These are phyloP conservation scores for Polydrusus pterygomalis DNA, from an alignment of 2,888 invertebrate species.

Conservation along the genomic window DNA sequence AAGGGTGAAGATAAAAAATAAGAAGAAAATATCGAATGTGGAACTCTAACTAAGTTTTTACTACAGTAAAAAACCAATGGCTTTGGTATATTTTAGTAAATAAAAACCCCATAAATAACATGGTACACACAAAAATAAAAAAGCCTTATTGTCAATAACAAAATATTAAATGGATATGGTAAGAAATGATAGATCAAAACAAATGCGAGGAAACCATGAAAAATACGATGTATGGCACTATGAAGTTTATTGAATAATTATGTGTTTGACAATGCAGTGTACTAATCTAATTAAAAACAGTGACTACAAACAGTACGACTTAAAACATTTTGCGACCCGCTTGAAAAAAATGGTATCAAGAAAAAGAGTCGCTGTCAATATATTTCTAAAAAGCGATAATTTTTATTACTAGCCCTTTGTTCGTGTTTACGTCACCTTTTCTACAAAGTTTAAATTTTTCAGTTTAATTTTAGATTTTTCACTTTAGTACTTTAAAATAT, in stretches of 20 bases:
- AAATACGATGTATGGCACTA: constrained; percentile 72
- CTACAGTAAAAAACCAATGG: no score
- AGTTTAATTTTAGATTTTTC: no score
- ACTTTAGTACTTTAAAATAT: no score
- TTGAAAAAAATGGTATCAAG: neutral
- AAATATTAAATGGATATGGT: constrained; percentile 48
- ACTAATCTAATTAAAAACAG: constrained; percentile 65
- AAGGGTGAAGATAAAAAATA: no score
- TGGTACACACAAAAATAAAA: neutral
- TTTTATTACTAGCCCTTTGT: no score
- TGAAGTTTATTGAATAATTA: constrained; percentile 72
- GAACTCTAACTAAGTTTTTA: no score
- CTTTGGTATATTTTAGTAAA: no score
- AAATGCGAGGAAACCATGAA: constrained; percentile 60
- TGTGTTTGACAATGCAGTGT: constrained; percentile 72
- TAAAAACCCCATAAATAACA: neutral
- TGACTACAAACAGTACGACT: constrained; percentile 65
- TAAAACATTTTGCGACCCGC: constrained; percentile 25
- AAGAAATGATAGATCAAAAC: constrained; percentile 50
- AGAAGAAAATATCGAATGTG: no score
- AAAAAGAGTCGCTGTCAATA: no score
- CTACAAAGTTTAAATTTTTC: no score
- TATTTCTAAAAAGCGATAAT: no score
- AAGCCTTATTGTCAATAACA: constrained; percentile 34
- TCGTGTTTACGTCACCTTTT: no score